Percentiles rank a stretch among this genome's conserved stretches.
These are phyloP conservation scores for Xiphorhynchus elegans DNA, from an alignment of 2,113 vertebrate genomes.

Conservation along the genomic window DNA sequence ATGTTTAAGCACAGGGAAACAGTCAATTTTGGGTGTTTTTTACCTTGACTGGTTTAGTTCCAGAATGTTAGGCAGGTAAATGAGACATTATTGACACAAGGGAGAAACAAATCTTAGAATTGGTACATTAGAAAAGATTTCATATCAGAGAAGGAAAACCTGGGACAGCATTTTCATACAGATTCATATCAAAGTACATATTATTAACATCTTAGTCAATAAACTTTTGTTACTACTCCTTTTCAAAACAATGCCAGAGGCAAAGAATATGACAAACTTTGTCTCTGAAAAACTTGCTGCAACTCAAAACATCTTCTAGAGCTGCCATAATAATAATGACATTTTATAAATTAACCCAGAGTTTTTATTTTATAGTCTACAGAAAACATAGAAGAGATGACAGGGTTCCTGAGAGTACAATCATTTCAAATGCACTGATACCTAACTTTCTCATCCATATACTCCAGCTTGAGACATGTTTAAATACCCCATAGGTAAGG, in stretches of 20 bases:
- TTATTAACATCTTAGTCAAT: neutral
- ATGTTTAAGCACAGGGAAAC: neutral
- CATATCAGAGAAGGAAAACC: neutral
- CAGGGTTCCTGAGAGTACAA: neutral
- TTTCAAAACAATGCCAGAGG: neutral
- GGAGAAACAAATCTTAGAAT: neutral
- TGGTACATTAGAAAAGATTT: neutral
- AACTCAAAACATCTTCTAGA: neutral
- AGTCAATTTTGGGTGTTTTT: neutral
- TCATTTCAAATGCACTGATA: neutral
- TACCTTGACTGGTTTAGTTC: neutral
- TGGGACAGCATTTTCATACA: neutral
- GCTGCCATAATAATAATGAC: neutral
- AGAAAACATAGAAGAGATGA: neutral
- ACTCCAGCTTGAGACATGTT: neutral
- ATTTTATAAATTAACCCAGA: neutral
- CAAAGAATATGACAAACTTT: neutral
- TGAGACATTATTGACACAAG: neutral
- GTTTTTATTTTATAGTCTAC: neutral
- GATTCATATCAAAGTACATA: neutral
- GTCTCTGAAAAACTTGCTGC: neutral
- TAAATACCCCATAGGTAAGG: neutral
- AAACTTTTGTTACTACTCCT: neutral
- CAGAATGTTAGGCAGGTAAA: neutral
- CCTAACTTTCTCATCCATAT: neutral